Evolutionary conservation across 2,797 vertebrate species (phyloP).

Genomic region (Botia kubotai): DNA sequence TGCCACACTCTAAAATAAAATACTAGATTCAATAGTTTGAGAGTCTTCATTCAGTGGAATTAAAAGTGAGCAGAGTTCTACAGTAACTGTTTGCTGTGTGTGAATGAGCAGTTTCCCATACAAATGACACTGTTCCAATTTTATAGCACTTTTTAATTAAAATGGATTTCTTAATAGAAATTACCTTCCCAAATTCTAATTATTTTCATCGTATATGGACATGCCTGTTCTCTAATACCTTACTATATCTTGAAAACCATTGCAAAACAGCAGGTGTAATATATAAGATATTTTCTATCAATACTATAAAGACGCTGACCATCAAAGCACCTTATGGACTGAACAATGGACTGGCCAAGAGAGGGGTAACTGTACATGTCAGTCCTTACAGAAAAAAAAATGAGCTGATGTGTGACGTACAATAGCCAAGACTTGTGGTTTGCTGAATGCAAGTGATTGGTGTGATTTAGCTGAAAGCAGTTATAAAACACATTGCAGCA

Average conservation of each 20-base stretch:
- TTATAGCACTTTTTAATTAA: not conserved
- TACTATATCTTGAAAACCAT: not conserved
- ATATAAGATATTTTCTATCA: slow-evolving; percentile 2
- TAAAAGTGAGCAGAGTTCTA: not conserved
- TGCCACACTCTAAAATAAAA: slow-evolving; percentile 31
- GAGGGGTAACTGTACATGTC: not conserved
- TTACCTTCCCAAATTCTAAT: no score
- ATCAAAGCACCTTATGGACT: slow-evolving; percentile 17
- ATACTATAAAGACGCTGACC: not conserved
- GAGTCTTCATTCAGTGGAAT: slow-evolving; percentile 1
- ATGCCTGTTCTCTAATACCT: not conserved
- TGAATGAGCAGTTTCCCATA: not conserved
- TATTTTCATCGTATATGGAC: not conserved
- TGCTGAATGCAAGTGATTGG: slow-evolving; percentile 4
- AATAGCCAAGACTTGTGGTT: not conserved
- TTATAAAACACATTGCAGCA: slow-evolving; percentile 25
- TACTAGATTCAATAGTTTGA: slow-evolving; percentile 7
- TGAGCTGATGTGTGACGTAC: slow-evolving; percentile 25
- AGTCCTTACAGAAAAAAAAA: slow-evolving; percentile 16
- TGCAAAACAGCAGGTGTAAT: slow-evolving; percentile 1
- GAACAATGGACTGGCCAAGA: not conserved
- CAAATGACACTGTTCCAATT: not conserved
- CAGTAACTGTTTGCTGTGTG: not conserved
- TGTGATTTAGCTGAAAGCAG: slow-evolving; percentile 18
- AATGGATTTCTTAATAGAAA: no score